These are phyloP conservation scores for Holocentrus rufus DNA, from an alignment of 2,797 vertebrate species.

Conservation along the genomic window DNA sequence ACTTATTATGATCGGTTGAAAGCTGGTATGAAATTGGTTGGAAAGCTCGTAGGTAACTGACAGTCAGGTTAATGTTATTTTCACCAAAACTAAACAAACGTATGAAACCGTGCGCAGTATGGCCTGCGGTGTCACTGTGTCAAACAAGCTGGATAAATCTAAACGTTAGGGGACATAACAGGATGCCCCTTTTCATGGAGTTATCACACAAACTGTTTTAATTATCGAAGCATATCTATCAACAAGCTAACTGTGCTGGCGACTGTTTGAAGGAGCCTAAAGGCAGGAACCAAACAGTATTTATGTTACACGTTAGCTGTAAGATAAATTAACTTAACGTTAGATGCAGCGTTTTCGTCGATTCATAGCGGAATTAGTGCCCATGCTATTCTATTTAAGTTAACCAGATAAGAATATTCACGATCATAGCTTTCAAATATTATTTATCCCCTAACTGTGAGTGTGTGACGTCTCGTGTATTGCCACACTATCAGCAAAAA, in stretches of 20 bases:
- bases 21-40: slow-evolving; percentile 7
- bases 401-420: neutral
- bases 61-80: slow-evolving; percentile 54
- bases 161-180: slow-evolving; percentile 25
- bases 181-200: slow-evolving; percentile 7
- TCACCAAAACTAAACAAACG: slow-evolving; percentile 29
- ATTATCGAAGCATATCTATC: slow-evolving; percentile 7
- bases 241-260: slow-evolving; percentile 29
- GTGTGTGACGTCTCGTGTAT: slow-evolving; percentile 39
- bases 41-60: slow-evolving; percentile 40
- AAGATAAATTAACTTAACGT: slow-evolving; percentile 40
- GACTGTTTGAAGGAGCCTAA: slow-evolving; percentile 35
- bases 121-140: slow-evolving; percentile 69
- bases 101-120: slow-evolving; percentile 67
- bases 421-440: neutral
- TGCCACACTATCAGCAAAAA: slow-evolving; percentile 47
- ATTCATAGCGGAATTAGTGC: neutral
- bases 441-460: slow-evolving; percentile 19
- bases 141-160: slow-evolving; percentile 41
- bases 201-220: neutral
- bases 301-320: slow-evolving; percentile 31
- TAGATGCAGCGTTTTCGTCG: slow-evolving; percentile 40
- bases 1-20: slow-evolving; percentile 7
- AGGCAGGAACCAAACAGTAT: slow-evolving; percentile 9
- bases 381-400: neutral